A percentile compares a stretch with the other conserved stretches of the same genome.
These are phyloP conservation scores for Dendrocincla tyrannina DNA, from an alignment of 2,797 vertebrate species.

Conservation along the genomic window DNA sequence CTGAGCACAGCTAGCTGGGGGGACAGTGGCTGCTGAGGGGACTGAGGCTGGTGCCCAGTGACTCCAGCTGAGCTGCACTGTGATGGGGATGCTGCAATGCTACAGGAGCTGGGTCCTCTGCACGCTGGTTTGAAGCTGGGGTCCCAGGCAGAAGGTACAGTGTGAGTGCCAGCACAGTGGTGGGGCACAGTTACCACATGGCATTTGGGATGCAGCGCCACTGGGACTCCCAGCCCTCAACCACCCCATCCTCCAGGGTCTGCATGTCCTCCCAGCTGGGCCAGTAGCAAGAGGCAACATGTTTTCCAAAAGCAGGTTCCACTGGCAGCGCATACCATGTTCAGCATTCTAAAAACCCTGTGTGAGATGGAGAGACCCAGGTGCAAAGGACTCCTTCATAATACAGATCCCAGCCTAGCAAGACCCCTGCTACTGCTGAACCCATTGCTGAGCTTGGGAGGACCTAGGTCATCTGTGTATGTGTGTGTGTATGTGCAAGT, in stretches of 20 bases:
- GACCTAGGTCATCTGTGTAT: not conserved
- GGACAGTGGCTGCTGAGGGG: not conserved
- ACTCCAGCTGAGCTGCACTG: not conserved
- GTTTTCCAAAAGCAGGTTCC: not conserved
- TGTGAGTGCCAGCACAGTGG: rapidly evolving
- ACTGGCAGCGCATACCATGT: rapidly evolving
- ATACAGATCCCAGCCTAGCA: not conserved
- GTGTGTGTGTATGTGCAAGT: rapidly evolving
- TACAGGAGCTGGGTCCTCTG: rapidly evolving
- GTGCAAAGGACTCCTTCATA: not conserved
- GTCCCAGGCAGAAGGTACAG: not conserved
- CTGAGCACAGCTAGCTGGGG: not conserved
- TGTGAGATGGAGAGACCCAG: not conserved
- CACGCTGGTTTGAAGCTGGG: not conserved
- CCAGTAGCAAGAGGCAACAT: not conserved
- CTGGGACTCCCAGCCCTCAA: not conserved
- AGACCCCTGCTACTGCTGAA: not conserved
- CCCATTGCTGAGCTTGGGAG: not conserved
- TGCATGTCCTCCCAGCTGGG: not conserved
- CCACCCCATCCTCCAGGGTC: rapidly evolving
- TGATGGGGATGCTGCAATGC: rapidly evolving
- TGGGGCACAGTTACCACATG: not conserved
- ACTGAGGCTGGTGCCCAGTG: not conserved
- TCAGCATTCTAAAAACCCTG: not conserved
- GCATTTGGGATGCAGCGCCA: rapidly evolving